A percentile compares a stretch with the other conserved stretches of the same genome.
Evolutionary conservation across 2,888 invertebrate genomes (phyloP).

Genomic region (Chromoteleia sp.): DNA sequence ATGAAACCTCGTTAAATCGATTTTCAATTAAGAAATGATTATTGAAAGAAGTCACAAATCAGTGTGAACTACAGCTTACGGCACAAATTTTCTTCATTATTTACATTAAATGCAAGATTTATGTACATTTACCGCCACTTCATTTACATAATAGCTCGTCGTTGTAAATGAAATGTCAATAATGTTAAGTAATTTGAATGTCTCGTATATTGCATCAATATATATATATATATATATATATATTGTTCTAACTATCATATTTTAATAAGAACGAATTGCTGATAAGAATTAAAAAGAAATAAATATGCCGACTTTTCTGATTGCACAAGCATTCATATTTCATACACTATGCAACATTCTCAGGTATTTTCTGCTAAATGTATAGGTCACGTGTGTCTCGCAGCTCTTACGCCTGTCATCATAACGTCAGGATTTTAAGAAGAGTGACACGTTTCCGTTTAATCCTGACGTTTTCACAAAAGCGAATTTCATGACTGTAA

Average conservation of each 20-base stretch:
- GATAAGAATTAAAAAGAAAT: background rate
- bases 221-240: background rate
- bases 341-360: constrained; percentile 15
- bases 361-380: constrained; percentile 30
- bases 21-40: constrained; percentile 28
- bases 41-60: constrained; percentile 7
- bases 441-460: constrained; percentile 45
- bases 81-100: constrained; percentile 18
- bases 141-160: constrained; percentile 35
- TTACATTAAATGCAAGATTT: constrained; percentile 27
- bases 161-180: constrained; percentile 45
- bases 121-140: constrained; percentile 30
- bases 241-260: background rate
- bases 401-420: constrained; percentile 46
- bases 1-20: background rate
- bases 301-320: constrained; percentile 15
- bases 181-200: constrained; percentile 25
- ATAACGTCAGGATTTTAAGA: constrained; percentile 41
- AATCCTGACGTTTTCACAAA: constrained; percentile 49
- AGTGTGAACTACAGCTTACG: constrained; percentile 10
- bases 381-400: constrained; percentile 43
- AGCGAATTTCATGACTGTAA: constrained; percentile 39
- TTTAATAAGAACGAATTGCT: constrained; percentile 4
- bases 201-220: constrained; percentile 25
- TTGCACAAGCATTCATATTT: constrained; percentile 17